Percentiles rank a stretch among this genome's conserved stretches.
These are phyloP conservation scores for Chrysodeixis includens DNA, from an alignment of 2,888 invertebrate genomes.

Conservation along the genomic window DNA sequence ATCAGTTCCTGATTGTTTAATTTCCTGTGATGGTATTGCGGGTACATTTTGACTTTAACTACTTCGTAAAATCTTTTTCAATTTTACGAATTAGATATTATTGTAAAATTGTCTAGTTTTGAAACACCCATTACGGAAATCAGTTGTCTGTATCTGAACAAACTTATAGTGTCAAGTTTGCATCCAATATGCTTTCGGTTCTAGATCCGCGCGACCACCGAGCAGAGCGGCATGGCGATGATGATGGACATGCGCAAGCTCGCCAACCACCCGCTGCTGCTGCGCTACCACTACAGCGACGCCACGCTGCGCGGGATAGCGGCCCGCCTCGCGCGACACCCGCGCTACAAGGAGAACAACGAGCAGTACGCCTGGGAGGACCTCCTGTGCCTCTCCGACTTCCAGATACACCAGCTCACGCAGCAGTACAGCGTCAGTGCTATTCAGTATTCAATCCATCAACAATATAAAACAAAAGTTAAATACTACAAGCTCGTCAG, in stretches of 20 bases:
- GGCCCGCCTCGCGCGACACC: constrained; percentile 90
- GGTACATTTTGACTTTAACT: too few relatives aligned
- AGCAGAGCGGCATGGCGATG: constrained; percentile 92
- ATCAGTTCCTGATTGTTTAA: too few relatives aligned
- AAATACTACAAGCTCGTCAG: too few relatives aligned
- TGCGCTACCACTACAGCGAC: constrained; percentile 93
- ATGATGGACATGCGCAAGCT: constrained; percentile 98
- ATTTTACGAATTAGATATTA: too few relatives aligned
- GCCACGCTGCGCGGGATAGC: constrained; percentile 91
- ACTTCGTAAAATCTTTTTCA: too few relatives aligned
- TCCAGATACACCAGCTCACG: constrained; percentile 95
- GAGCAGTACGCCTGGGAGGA: constrained; percentile 95
- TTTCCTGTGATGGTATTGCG: too few relatives aligned
- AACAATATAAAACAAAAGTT: too few relatives aligned
- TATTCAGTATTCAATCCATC: constrained; percentile 15
- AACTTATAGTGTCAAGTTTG: too few relatives aligned
- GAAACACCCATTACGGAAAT: too few relatives aligned
- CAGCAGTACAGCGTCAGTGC: constrained; percentile 89
- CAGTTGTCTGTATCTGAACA: too few relatives aligned
- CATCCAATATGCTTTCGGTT: too few relatives aligned
- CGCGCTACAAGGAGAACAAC: constrained; percentile 93
- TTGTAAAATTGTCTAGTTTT: too few relatives aligned
- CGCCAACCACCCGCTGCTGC: constrained; percentile 97
- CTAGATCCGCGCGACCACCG: constrained; percentile 87
- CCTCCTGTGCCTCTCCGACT: constrained; percentile 96